Base-by-base conservation (phyloP, 2,888 invertebrate genomes). In the Amiota communis region DNA sequence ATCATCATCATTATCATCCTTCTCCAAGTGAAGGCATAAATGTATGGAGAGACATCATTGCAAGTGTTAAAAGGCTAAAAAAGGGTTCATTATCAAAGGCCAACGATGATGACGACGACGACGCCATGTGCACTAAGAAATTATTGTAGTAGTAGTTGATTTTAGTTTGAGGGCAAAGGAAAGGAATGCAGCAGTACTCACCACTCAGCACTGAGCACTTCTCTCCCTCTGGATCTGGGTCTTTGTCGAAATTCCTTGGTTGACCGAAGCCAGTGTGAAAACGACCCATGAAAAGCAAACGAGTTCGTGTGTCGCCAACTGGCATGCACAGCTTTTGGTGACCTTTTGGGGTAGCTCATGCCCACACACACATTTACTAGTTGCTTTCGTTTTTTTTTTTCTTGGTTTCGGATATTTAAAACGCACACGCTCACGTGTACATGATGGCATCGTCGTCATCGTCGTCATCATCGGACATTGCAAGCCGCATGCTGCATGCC, bases 241-340 rank as follows among this genome's bases (percentile, higher is more conserved):
- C 36, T 36, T 36, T 36, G 36, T 36, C 6, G 36, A 71, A 71
- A 71, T 71, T 71, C 71, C 71, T 71, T 49, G 71, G 71, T 71
- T 71, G 71, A 71, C 71, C 71, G 48, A 47, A 61, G 61, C 48
- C 63, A 63, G 56, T 36, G 36, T 36, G 36, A 2, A 36, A 36
- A 6, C 36, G 36, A 67, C 67, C 64, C 48, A 17, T 23, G 23
- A 15, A 10, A 57, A 15, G 10, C 15, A 57, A 17, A 15, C 12
- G 53, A n/a, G 53, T 13, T 13, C 12, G n/a, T 53, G 59, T 59
- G 59, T 53, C 36, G 2, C 36, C 36, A 36, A 36, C 2, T 36
- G 36, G 36, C 36, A 36, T 36, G 36, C 36, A 36, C 36, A 36
- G 36, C 6, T 36, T 36, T 36, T 36, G 36, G 6, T 36, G 36